Percentiles rank a stretch among this genome's conserved stretches.
phyloP scores from a whole-genome alignment of 2,888 invertebrate species.

The Agapetus fuscipes region DNA sequence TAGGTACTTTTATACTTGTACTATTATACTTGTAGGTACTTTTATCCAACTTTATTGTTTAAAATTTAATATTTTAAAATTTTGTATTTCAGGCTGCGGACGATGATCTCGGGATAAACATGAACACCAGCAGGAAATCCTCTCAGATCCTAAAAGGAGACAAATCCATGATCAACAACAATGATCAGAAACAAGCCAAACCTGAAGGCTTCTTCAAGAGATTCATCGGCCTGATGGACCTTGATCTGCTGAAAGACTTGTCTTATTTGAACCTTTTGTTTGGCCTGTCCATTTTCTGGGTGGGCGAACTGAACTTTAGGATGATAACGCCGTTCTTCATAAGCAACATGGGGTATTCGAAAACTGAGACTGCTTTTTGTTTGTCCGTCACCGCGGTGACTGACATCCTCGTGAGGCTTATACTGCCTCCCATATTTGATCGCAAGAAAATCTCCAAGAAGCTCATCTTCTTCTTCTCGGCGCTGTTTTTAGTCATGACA shows the following conservation, averaged over 20 bases:
- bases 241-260: constrained; percentile 61
- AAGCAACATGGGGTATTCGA: constrained; percentile 50
- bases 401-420: constrained; percentile 62
- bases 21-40: too few relatives aligned
- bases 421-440: constrained; percentile 67
- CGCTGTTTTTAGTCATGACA: constrained; percentile 60
- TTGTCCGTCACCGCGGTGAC: constrained; percentile 65
- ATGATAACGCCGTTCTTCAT: constrained; percentile 64
- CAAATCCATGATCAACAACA: constrained; percentile 23
- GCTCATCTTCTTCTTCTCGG: constrained; percentile 60
- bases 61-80: too few relatives aligned
- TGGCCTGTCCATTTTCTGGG: constrained; percentile 63
- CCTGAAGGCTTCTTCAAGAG: constrained; percentile 37
- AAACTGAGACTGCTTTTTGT: constrained; percentile 61
- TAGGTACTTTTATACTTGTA: too few relatives aligned
- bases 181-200: constrained; percentile 11
- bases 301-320: constrained; percentile 66
- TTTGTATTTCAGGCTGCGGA: constrained; percentile 39
- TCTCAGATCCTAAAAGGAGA: constrained; percentile 25
- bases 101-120: constrained; percentile 37
- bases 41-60: too few relatives aligned
- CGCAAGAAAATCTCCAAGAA: constrained; percentile 57
- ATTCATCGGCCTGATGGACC: constrained; percentile 58
- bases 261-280: constrained; percentile 63
- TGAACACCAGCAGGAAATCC: constrained; percentile 37